Base-by-base conservation (phyloP, 2,113 vertebrate genomes). In the Rhea americana region DNA sequence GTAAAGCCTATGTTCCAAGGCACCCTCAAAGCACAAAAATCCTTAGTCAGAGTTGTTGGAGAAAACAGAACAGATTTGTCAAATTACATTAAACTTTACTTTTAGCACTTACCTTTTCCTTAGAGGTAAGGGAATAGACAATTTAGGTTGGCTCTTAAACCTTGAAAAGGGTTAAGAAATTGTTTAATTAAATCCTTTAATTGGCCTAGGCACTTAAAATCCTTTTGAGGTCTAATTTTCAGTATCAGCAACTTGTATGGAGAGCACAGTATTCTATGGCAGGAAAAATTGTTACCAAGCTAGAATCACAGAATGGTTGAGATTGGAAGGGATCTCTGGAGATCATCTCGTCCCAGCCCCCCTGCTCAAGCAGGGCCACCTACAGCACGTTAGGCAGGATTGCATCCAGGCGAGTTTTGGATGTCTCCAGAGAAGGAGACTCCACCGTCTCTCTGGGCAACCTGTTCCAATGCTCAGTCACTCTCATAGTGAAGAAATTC, bases 151-250 rank as follows among this genome's bases (percentile, higher is more conserved):
- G 11, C 58, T 91, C 11, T 1, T 72, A 63, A 72, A 55, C 18
- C 63, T 67, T 68, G 43, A 22, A 30, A 85, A 63, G 2, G 32
- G 37, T 5, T 20, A 43, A 79, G 72, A 22, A 2, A 0, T 58
- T 68, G n/a, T 47, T 37, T 35, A 39, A 39, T 28, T 72, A 26
- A 85, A 59, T 22, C 22, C 72, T 59, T 25, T 10, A 22, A 50
- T 28, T 37, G 16, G 3, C 47, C 53, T 18, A 45, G 25, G 24
- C 39, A 22, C 56, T 70, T 35, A 25, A 45, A 55, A 66, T 24
- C 9, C 19, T 1, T 1, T 0, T 26, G 20, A 59, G 77, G 39
- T 59, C 43, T 39, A 0, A n/a, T 11, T 55, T 59, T 32, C 41
- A 37, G 0, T 75, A 19, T 43, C 41, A 82, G 2, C 11, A 68